phyloP scores from a whole-genome alignment of 2,797 vertebrate species.

The Hemitrygon akajei region DNA sequence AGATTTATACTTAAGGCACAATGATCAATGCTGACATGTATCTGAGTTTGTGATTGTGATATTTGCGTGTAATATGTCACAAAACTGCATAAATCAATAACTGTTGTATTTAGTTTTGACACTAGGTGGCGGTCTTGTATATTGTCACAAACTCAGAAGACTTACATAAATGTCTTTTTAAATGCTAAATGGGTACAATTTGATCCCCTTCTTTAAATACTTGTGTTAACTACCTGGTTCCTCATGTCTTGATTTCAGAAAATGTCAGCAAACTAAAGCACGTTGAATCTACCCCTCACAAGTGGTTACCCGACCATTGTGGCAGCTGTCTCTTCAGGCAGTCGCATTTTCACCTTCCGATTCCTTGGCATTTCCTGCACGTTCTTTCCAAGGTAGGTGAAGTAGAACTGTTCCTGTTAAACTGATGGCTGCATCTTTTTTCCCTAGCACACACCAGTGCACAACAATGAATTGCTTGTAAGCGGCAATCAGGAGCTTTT shows the following conservation, averaged over 20 bases:
- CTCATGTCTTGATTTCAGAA: neutral
- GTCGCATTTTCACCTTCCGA: neutral
- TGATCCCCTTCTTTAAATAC: neutral
- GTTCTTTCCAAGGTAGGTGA: slow-evolving; percentile 36
- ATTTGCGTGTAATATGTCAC: neutral
- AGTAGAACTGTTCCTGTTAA: slow-evolving; percentile 24
- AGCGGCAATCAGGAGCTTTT: slow-evolving; percentile 24
- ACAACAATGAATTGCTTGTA: slow-evolving; percentile 28
- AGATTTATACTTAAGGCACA: no score
- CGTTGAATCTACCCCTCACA: neutral
- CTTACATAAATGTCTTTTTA: neutral
- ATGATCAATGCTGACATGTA: no score
- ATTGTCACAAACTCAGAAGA: neutral
- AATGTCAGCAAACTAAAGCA: neutral
- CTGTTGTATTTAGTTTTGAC: neutral
- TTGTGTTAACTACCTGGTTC: neutral
- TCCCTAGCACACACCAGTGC: slow-evolving; percentile 37
- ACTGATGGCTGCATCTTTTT: slow-evolving; percentile 39
- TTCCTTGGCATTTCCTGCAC: slow-evolving; percentile 40
- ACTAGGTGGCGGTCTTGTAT: slow-evolving; percentile 28
- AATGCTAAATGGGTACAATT: neutral
- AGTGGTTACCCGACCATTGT: slow-evolving; percentile 25
- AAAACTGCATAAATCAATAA: neutral
- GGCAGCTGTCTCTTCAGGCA: neutral
- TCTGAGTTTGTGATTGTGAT: neutral